A percentile compares a stretch with the other conserved stretches of the same genome.
Evolutionary conservation across 2,113 vertebrate genomes (phyloP).

Genomic region (Erpornis zantholeuca): DNA sequence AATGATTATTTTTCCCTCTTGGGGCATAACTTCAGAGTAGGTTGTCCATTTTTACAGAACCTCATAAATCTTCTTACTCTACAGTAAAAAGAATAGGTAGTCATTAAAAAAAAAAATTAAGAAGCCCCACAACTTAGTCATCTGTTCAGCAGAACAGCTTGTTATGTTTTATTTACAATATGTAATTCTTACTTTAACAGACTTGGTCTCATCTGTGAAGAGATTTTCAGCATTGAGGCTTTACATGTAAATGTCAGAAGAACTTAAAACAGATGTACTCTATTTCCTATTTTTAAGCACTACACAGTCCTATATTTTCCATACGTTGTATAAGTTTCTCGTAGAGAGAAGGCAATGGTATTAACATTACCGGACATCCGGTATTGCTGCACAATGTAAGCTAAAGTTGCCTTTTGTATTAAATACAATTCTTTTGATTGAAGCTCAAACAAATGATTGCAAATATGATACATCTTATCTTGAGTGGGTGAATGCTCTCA

Average conservation of each 20-base stretch:
- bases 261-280: background rate
- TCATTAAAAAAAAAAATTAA: background rate
- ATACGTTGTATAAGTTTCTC: background rate
- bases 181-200: background rate
- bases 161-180: conserved; percentile 2
- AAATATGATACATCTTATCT: background rate
- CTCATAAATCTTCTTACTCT: background rate
- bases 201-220: background rate
- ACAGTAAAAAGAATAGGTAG: background rate
- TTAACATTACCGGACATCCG: background rate
- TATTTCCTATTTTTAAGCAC: background rate
- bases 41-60: background rate
- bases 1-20: background rate
- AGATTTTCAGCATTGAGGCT: background rate
- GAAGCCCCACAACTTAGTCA: background rate
- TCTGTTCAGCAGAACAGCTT: background rate
- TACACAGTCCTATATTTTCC: background rate
- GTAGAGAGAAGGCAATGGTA: background rate
- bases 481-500: background rate
- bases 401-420: background rate
- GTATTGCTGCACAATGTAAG: background rate
- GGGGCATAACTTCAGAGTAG: background rate
- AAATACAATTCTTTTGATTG: background rate
- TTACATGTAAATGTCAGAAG: background rate
- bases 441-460: background rate